Evolutionary conservation across 2,888 invertebrate species (phyloP).

Genomic region (Drosophila dives): DNA sequence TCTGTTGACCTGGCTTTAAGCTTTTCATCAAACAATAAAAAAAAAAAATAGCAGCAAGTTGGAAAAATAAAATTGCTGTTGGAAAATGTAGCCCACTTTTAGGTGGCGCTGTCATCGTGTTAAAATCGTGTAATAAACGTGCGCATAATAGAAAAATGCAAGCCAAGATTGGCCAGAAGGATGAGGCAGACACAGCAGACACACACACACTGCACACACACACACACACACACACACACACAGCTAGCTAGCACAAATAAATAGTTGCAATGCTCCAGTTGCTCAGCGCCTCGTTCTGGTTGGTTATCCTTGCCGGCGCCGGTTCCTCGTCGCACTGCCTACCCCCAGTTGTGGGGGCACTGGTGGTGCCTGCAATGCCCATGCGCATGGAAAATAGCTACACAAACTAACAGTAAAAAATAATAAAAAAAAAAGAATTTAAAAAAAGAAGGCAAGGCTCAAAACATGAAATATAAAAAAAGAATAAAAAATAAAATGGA

Average conservation of each 20-base stretch:
- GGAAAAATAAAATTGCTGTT: constrained; percentile 7
- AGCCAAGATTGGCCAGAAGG: constrained; percentile 17
- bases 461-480: constrained; percentile 38
- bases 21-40: not conserved
- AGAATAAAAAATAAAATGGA: constrained; percentile 32
- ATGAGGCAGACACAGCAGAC: constrained; percentile 34
- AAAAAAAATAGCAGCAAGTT: constrained; percentile 3
- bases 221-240: constrained; percentile 14
- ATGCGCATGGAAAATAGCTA: constrained; percentile 80
- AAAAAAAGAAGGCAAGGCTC: constrained; percentile 38
- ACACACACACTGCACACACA: constrained; percentile 2
- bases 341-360: constrained; percentile 9
- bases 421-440: constrained; percentile 15
- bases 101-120: constrained; percentile 60
- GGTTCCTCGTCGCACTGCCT: constrained; percentile 38
- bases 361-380: constrained; percentile 75
- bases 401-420: constrained; percentile 67
- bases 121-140: constrained; percentile 77
- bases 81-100: constrained; percentile 57
- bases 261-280: constrained; percentile 76
- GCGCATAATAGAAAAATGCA: constrained; percentile 78
- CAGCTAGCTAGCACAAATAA: constrained; percentile 69
- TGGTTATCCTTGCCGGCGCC: constrained; percentile 66
- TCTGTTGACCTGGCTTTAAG: not conserved
- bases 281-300: constrained; percentile 72